Percentiles rank a stretch among this genome's conserved stretches.
These are phyloP conservation scores for Drosophila malerkotliana DNA, from an alignment of 1,140 invertebrate species.

Conservation along the genomic window DNA sequence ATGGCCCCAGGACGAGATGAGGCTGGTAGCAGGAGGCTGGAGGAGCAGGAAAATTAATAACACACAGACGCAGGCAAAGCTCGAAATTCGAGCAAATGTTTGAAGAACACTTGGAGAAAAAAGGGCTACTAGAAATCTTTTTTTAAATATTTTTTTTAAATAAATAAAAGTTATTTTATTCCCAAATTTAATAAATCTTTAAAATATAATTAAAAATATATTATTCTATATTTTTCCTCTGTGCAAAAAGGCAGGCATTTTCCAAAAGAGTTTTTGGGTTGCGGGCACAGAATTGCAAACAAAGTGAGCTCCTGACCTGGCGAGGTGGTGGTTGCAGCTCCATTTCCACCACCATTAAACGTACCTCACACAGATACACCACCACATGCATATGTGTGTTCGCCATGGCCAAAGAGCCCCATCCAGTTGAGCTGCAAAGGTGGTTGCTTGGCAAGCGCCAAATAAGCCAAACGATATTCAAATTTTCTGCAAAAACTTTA, in stretches of 20 bases:
- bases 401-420: constrained; percentile 17
- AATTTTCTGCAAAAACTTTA: constrained; percentile 78
- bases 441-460: constrained; percentile 30
- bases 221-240: not conserved
- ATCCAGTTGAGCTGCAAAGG: constrained; percentile 9
- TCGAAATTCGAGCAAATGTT: constrained; percentile 62
- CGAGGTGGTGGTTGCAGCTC: constrained; percentile 67
- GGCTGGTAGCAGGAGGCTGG: not conserved
- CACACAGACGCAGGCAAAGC: constrained; percentile 40
- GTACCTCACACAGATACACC: constrained; percentile 42
- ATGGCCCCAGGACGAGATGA: constrained; percentile 31
- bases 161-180: not conserved
- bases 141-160: too few relatives aligned
- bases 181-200: not conserved
- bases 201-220: not conserved
- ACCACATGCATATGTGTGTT: constrained; percentile 7
- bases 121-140: too few relatives aligned
- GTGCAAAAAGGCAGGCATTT: not conserved
- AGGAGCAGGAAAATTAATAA: constrained; percentile 75
- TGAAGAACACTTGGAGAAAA: constrained; percentile 9
- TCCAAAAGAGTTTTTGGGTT: constrained; percentile 34
- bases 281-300: constrained; percentile 63
- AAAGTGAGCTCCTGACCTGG: constrained; percentile 29
- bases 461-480: constrained; percentile 66
- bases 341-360: constrained; percentile 68